Evolutionary conservation across 1,140 invertebrate species (phyloP).

Genomic region (Aradophagus sp.): DNA sequence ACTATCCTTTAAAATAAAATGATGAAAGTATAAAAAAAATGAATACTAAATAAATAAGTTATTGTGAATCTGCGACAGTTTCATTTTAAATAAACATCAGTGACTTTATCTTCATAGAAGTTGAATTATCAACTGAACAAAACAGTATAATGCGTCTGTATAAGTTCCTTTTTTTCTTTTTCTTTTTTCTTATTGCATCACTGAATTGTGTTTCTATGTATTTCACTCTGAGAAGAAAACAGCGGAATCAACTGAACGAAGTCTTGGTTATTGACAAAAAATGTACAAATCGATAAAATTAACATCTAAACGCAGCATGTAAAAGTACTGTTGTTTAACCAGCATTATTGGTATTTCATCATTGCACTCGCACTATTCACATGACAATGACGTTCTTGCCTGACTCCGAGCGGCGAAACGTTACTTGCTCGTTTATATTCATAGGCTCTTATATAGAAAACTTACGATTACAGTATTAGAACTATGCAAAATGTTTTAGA

Average conservation of each 20-base stretch:
- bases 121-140: constrained; percentile 20
- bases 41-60: constrained; percentile 37
- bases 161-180: neutral
- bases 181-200: too few species aligned
- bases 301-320: constrained; percentile 27
- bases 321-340: constrained; percentile 5
- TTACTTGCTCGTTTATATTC: neutral
- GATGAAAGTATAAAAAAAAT: constrained; percentile 26
- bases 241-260: too few species aligned
- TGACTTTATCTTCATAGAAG: constrained; percentile 7
- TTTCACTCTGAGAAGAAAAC: too few species aligned
- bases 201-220: too few species aligned
- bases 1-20: constrained; percentile 17
- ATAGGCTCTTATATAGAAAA: constrained; percentile 27
- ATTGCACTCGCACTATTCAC: constrained; percentile 42
- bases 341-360: constrained; percentile 11
- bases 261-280: neutral
- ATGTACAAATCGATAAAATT: constrained; percentile 34
- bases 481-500: constrained; percentile 15
- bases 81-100: constrained; percentile 13
- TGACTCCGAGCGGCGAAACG: constrained; percentile 6
- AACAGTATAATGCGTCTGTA: constrained; percentile 9
- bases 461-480: constrained; percentile 18
- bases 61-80: constrained; percentile 17
- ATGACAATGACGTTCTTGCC: constrained; percentile 13